A percentile compares a stretch with the other conserved stretches of the same genome.
Conservation (phyloP, 2,797 vertebrate species). For the Parauchenoglanis ngamensis region DNA sequence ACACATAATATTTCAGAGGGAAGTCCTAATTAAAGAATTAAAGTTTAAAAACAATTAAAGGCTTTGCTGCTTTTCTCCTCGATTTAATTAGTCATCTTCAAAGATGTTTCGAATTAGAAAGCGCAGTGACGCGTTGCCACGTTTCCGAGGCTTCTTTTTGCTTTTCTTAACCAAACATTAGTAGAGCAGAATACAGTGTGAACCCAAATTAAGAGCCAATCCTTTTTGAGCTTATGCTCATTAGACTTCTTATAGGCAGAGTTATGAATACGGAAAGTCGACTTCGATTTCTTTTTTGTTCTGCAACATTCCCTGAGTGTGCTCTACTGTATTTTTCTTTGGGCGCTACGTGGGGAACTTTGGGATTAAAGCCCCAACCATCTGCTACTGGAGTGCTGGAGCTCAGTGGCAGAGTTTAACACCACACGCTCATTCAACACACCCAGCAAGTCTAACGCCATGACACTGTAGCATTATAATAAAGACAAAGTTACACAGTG, state of each 20-base stretch:
- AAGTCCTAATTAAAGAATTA: slow-evolving; percentile 49
- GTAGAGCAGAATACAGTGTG: slow-evolving; percentile 17
- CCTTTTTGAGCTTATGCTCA: slow-evolving; percentile 43
- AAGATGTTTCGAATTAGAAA: slow-evolving; percentile 53
- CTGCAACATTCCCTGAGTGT: not conserved
- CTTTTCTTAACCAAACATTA: slow-evolving; percentile 45
- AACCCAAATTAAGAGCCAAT: slow-evolving; percentile 22
- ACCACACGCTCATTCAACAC: not conserved
- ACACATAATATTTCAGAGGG: not conserved
- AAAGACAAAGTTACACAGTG: slow-evolving; percentile 33
- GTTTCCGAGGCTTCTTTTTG: slow-evolving; percentile 2
- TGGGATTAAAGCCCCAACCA: not conserved
- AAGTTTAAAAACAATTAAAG: slow-evolving; percentile 38
- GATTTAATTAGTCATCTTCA: slow-evolving; percentile 52
- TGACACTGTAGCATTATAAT: slow-evolving; percentile 38
- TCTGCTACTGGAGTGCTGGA: slow-evolving; percentile 8
- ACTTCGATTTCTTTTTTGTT: not conserved
- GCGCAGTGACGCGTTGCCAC: not conserved
- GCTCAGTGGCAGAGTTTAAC: slow-evolving; percentile 22
- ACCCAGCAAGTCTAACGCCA: not conserved
- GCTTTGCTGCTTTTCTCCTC: slow-evolving; percentile 48
- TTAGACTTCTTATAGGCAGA: slow-evolving; percentile 23
- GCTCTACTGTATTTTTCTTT: not conserved
- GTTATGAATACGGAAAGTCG: not conserved
- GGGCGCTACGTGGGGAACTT: not conserved